Conservation (phyloP, 2,113 vertebrate species). For the Tretioscincus oriximinensis region DNA sequence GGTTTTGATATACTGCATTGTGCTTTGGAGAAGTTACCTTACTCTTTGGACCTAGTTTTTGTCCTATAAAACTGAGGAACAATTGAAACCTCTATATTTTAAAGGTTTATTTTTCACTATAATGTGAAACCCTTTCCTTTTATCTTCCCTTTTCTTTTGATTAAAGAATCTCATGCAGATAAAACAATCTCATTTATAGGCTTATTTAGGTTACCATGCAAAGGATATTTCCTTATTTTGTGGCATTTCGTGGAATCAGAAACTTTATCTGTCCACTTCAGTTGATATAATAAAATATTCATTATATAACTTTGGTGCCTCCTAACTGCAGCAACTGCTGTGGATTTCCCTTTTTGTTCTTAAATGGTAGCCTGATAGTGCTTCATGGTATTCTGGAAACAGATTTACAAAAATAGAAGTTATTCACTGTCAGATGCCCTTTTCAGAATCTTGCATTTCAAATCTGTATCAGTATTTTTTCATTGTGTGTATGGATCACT, state of each 20-base stretch:
- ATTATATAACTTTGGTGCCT: neutral
- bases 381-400: constrained; percentile 66
- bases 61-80: constrained; percentile 51
- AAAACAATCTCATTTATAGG: neutral
- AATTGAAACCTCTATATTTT: constrained; percentile 47
- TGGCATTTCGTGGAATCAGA: constrained; percentile 22
- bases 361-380: constrained; percentile 58
- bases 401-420: constrained; percentile 25
- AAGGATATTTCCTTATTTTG: neutral
- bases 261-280: neutral
- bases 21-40: constrained; percentile 47
- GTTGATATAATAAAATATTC: constrained; percentile 33
- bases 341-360: constrained; percentile 15
- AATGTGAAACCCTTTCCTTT: constrained; percentile 41
- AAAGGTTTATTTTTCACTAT: constrained; percentile 26
- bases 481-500: neutral
- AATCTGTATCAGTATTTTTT: constrained; percentile 43
- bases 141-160: constrained; percentile 16
- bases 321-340: neutral
- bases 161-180: neutral
- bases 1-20: constrained; percentile 28
- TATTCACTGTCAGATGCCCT: constrained; percentile 41
- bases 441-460: constrained; percentile 52
- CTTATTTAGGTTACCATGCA: constrained; percentile 19
- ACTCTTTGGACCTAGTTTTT: constrained; percentile 51